These are phyloP conservation scores for Acleris holmiana DNA, from an alignment of 2,888 invertebrate species.

Conservation along the genomic window DNA sequence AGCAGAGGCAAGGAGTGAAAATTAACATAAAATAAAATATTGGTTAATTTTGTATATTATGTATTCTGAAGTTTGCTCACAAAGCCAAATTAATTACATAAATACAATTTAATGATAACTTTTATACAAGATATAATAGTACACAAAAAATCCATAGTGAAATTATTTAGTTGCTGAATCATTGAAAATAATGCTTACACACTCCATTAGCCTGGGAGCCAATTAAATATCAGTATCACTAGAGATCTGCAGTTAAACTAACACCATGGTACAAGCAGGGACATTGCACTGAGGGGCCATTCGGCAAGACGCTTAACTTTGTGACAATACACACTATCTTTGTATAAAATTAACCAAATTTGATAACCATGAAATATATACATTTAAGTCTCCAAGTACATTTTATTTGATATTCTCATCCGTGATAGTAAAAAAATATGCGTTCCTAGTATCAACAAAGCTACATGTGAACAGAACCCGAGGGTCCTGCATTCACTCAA, in stretches of 20 bases:
- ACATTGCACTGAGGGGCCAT: slow-evolving; percentile 58
- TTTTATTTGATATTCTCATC: slow-evolving; percentile 70
- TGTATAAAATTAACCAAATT: slow-evolving; percentile 82
- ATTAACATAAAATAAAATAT: slow-evolving; percentile 70
- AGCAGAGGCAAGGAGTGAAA: slow-evolving; percentile 15
- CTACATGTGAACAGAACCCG: slow-evolving; percentile 78
- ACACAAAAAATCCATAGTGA: slow-evolving; percentile 76
- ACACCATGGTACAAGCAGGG: slow-evolving; percentile 56
- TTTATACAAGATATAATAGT: slow-evolving; percentile 81
- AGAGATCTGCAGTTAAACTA: slow-evolving; percentile 68
- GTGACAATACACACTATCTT: slow-evolving; percentile 74
- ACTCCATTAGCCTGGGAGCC: slow-evolving; percentile 64
- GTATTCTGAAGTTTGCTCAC: slow-evolving; percentile 83
- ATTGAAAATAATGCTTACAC: slow-evolving; percentile 66
- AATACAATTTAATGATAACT: slow-evolving; percentile 81
- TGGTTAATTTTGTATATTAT: slow-evolving; percentile 81
- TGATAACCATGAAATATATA: slow-evolving; percentile 81
- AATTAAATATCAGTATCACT: slow-evolving; percentile 67
- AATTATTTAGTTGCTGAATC: slow-evolving; percentile 64
- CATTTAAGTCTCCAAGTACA: slow-evolving; percentile 75
- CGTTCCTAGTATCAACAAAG: slow-evolving; percentile 83
- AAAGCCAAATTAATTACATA: slow-evolving; percentile 84
- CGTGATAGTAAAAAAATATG: slow-evolving; percentile 83
- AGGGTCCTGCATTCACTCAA: slow-evolving; percentile 63
- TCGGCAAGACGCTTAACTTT: slow-evolving; percentile 66